Percentiles rank a stretch among this genome's conserved stretches.
Evolutionary conservation across 1,140 invertebrate species (phyloP).

Genomic region (Pseudomyrmex dendroicus): DNA sequence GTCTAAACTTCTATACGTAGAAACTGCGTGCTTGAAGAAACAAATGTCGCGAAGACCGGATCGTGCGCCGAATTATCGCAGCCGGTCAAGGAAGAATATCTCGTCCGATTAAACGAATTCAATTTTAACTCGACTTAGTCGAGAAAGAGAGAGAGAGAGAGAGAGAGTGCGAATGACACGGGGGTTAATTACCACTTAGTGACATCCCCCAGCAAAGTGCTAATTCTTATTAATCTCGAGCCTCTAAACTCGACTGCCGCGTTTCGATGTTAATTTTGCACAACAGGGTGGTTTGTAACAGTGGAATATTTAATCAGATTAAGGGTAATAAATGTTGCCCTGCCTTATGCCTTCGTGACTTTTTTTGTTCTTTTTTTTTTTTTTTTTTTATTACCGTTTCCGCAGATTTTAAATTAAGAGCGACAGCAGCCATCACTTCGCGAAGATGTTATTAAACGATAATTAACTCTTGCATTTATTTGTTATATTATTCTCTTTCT

Average conservation of each 20-base stretch:
- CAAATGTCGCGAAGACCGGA: neutral
- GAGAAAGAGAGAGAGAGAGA: neutral
- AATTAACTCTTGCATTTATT: neutral
- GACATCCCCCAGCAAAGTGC: constrained; percentile 36
- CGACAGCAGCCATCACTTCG: neutral
- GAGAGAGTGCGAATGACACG: constrained; percentile 39
- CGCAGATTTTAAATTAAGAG: neutral
- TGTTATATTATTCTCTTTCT: neutral
- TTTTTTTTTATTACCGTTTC: neutral
- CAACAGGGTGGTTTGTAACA: neutral
- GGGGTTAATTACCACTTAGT: constrained; percentile 75
- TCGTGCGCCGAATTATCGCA: constrained; percentile 38
- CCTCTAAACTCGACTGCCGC: neutral
- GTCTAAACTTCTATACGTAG: constrained; percentile 4
- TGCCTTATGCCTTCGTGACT: neutral
- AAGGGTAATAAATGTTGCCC: neutral
- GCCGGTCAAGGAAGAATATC: constrained; percentile 8
- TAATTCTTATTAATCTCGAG: neutral
- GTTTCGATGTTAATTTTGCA: constrained; percentile 39
- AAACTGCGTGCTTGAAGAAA: neutral
- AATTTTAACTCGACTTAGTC: constrained; percentile 60
- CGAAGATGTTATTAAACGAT: neutral
- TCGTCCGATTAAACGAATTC: constrained; percentile 45
- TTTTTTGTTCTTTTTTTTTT: neutral
- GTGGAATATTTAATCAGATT: neutral